Evolutionary conservation across 2,797 vertebrate genomes (phyloP).

Genomic region (Helarctos malayanus): DNA sequence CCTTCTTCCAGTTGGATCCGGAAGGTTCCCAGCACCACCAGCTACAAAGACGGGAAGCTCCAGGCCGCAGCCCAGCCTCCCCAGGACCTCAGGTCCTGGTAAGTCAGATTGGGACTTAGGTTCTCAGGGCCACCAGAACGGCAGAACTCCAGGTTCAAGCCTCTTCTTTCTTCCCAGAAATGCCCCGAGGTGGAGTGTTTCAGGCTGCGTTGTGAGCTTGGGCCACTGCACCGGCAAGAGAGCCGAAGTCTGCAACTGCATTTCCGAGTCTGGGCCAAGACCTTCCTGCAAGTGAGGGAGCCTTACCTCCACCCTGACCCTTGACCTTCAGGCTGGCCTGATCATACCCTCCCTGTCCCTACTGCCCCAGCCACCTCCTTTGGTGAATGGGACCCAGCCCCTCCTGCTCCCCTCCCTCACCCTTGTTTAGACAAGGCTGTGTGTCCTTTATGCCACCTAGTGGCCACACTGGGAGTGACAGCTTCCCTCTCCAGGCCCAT

Average conservation of each 20-base stretch:
- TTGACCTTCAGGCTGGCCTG: background rate
- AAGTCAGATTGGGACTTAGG: slow-evolving; percentile 20
- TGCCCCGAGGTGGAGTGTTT: slow-evolving; percentile 94
- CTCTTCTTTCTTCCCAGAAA: slow-evolving; percentile 87
- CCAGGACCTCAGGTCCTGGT: slow-evolving; percentile 82
- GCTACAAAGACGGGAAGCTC: slow-evolving; percentile 82
- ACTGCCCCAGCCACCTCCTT: background rate
- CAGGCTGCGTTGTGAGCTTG: slow-evolving; percentile 92
- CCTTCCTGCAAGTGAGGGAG: slow-evolving; percentile 92
- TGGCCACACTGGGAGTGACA: slow-evolving; percentile 5
- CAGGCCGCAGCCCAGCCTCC: background rate
- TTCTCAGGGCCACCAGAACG: background rate
- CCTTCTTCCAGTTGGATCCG: slow-evolving; percentile 75
- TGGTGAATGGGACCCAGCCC: background rate
- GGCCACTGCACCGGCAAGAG: slow-evolving; percentile 92
- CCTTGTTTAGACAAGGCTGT: background rate
- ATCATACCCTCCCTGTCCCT: background rate
- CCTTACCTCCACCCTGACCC: background rate
- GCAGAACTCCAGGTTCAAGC: background rate
- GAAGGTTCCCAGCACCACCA: slow-evolving; percentile 74
- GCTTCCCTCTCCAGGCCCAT: background rate
- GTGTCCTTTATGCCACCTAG: slow-evolving; percentile 63
- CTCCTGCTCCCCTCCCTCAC: background rate
- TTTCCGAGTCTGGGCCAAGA: slow-evolving; percentile 94
- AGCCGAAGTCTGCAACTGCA: slow-evolving; percentile 93